Evolutionary conservation across 1,140 invertebrate species (phyloP), one percentile per base, ranked within the genome.

Genomic region (Andricus grossulariae): DNA sequence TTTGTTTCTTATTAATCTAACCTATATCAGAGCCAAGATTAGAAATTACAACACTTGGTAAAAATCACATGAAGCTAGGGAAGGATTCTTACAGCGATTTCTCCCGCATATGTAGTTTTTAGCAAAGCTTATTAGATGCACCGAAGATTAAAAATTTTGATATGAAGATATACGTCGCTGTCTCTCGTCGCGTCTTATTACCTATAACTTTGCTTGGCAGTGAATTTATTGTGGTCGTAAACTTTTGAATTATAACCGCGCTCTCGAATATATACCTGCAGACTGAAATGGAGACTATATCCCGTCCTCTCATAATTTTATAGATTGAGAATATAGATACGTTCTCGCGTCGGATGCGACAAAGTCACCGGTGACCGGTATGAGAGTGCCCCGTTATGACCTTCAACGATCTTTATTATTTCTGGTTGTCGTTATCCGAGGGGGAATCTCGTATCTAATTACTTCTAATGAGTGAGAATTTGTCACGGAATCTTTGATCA

Each of bases 161-260:
- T 80, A 78, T 51, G 25, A 74, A 80, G 79, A 79, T 80, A 82
- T 76, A 78, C 60, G 39, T 76, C 74, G 71, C 57, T 66, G 60
- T 66, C 60, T 66, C 60, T 57, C 74, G 50, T 80, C 75, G 75
- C 75, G 72, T 80, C 76, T 80, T 75, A 80, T 77, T 76, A 54
- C 54, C 50, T 80, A 79, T 79, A 82, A 82, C 78, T 82, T 81
- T 75, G 80, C 82, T 79, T 76, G 78, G 80, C 77, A 76, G 32
- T 82, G 73, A 84, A 86, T 86, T 86, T 86, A 86, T 86, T 82
- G 83, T 50, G 76, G 82, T 86, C 85, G 85, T 86, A 86, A 86
- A 86, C 83, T 86, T 86, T 86, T 85, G 83, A 86, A 82, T 83
- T 86, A 86, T 85, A 79, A 78, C 81, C 83, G 78, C 76, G 80